These are phyloP conservation scores for Phengaris alcon DNA, from an alignment of 2,888 invertebrate species.

Conservation along the genomic window DNA sequence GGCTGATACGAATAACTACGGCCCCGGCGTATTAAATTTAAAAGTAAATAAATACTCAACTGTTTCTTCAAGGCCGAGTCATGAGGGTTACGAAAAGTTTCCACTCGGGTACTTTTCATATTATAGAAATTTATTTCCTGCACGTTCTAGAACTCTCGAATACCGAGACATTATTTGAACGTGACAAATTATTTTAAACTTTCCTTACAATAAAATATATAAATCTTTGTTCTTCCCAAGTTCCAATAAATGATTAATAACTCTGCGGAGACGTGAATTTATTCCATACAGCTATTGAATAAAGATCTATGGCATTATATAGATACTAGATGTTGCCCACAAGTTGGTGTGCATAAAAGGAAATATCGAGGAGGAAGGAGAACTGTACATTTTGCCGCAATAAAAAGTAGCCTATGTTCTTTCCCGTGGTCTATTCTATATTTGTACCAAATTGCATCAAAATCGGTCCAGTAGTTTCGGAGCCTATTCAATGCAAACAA, in stretches of 20 bases:
- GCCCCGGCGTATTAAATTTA: background rate
- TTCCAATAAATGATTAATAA: slow-evolving; percentile 1
- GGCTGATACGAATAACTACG: no score
- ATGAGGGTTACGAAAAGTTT: background rate
- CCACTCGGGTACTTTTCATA: slow-evolving; percentile 16
- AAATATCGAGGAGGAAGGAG: no score
- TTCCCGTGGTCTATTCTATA: no score
- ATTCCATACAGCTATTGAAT: background rate
- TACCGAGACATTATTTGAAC: slow-evolving; percentile 8
- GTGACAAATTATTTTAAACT: slow-evolving; percentile 22
- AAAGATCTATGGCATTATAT: background rate
- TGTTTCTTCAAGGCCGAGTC: background rate
- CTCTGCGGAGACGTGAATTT: background rate
- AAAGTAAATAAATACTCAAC: background rate
- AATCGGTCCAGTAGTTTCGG: no score
- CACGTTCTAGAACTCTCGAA: slow-evolving; percentile 20
- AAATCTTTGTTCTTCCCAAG: slow-evolving; percentile 8
- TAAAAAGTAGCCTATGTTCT: no score
- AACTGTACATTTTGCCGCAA: no score
- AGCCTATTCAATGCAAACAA: no score
- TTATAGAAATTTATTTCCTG: background rate
- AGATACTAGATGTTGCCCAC: no score
- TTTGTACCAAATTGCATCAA: no score
- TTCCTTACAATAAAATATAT: slow-evolving; percentile 8
- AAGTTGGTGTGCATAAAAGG: no score